Conservation (phyloP, 1,140 invertebrate species). For the Oreohelix idahoensis region DNA sequence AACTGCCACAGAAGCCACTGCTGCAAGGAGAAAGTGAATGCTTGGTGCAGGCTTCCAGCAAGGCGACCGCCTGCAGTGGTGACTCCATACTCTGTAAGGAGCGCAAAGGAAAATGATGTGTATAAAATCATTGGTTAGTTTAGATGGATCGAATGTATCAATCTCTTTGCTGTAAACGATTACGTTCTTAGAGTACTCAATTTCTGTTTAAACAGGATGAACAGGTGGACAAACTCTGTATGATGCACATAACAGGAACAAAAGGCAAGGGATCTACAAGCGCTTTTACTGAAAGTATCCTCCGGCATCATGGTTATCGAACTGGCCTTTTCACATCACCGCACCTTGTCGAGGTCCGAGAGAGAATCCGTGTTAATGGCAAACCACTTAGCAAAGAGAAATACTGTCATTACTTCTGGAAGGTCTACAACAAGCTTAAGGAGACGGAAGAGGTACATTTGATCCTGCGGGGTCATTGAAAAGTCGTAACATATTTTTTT, state of each 20-base stretch:
- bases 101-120: too few relatives aligned
- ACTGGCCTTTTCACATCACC: slow-evolving; percentile 94
- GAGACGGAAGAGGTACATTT: slow-evolving; percentile 42
- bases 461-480: too few relatives aligned
- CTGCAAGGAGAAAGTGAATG: too few relatives aligned
- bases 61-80: too few relatives aligned
- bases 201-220: slow-evolving; percentile 51
- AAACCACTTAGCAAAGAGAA: slow-evolving; percentile 80
- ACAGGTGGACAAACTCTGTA: slow-evolving; percentile 78
- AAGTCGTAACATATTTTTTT: too few relatives aligned
- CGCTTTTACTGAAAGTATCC: slow-evolving; percentile 91
- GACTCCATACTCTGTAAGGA: too few relatives aligned
- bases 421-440: slow-evolving; percentile 81
- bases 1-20: too few relatives aligned
- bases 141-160: too few relatives aligned
- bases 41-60: too few relatives aligned
- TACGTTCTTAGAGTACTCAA: too few relatives aligned
- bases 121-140: too few relatives aligned
- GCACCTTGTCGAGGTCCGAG: slow-evolving; percentile 92
- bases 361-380: slow-evolving; percentile 93
- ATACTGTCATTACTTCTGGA: slow-evolving; percentile 89
- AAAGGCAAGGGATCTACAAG: slow-evolving; percentile 96
- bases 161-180: too few relatives aligned
- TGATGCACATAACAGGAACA: slow-evolving; percentile 96
- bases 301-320: slow-evolving; percentile 86